Percentiles rank a stretch among this genome's conserved stretches.
Conservation (phyloP, 2,888 invertebrate genomes). For the Xanthia icteritia region DNA sequence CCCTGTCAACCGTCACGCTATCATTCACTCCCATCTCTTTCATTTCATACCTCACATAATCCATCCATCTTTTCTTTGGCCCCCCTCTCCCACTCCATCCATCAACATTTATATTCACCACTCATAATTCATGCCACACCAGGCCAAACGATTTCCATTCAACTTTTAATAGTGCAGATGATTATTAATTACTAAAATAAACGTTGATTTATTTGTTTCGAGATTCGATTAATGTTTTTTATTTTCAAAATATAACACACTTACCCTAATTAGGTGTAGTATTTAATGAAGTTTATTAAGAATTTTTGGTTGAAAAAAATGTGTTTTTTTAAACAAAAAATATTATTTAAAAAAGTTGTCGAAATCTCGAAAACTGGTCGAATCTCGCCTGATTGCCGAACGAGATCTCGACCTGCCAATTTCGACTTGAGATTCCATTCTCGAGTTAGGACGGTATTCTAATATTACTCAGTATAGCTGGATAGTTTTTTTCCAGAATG, state of each 20-base stretch:
- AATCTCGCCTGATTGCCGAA: background rate
- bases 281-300: background rate
- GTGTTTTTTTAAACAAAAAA: background rate
- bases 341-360: too few relatives aligned
- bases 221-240: background rate
- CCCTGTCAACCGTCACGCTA: too few relatives aligned
- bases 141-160: too few relatives aligned
- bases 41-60: too few relatives aligned
- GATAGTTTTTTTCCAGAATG: too few relatives aligned
- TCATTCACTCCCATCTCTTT: too few relatives aligned
- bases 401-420: background rate
- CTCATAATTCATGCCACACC: too few relatives aligned
- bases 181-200: background rate
- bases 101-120: too few relatives aligned
- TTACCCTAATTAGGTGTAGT: accelerated
- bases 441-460: background rate
- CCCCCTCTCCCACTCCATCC: too few relatives aligned
- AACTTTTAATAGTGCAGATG: too few relatives aligned
- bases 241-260: background rate
- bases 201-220: background rate
- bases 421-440: background rate
- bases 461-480: background rate
- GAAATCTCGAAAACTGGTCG: background rate
- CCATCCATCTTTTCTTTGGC: too few relatives aligned
- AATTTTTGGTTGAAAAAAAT: too few relatives aligned